A percentile compares a stretch with the other conserved stretches of the same genome.
Conservation (phyloP, 2,113 vertebrate species). For the Steatornis caripensis region DNA sequence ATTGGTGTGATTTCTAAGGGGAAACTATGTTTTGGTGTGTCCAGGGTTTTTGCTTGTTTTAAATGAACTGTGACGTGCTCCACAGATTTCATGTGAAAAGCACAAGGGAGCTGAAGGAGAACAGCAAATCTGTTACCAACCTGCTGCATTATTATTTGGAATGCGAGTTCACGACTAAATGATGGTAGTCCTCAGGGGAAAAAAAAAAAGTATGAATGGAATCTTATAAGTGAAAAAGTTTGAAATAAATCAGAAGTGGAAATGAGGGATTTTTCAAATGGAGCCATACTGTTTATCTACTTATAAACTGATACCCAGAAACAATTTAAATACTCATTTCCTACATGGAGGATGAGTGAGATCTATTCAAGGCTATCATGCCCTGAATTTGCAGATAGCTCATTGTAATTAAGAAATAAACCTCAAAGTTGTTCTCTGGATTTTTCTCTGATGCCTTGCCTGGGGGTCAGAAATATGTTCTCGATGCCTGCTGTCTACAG, state of each 20-base stretch:
- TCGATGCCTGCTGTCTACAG: not conserved
- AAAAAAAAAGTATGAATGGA: not conserved
- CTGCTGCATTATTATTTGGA: not conserved
- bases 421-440: not conserved
- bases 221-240: not conserved
- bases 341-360: not conserved
- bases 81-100: not conserved
- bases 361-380: not conserved
- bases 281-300: not conserved
- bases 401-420: conserved; percentile 12
- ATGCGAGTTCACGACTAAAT: not conserved
- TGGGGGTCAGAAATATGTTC: not conserved
- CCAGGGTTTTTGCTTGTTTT: not conserved
- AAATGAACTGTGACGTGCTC: not conserved
- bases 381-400: not conserved
- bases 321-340: not conserved
- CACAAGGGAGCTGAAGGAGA: not conserved
- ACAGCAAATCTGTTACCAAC: not conserved
- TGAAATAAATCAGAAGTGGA: not conserved
- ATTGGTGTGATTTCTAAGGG: not conserved
- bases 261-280: not conserved
- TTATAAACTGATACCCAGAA: not conserved
- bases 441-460: not conserved
- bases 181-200: not conserved
- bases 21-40: not conserved